phyloP scores from a whole-genome alignment of 2,797 vertebrate genomes.

The Lithobates sylvaticus region DNA sequence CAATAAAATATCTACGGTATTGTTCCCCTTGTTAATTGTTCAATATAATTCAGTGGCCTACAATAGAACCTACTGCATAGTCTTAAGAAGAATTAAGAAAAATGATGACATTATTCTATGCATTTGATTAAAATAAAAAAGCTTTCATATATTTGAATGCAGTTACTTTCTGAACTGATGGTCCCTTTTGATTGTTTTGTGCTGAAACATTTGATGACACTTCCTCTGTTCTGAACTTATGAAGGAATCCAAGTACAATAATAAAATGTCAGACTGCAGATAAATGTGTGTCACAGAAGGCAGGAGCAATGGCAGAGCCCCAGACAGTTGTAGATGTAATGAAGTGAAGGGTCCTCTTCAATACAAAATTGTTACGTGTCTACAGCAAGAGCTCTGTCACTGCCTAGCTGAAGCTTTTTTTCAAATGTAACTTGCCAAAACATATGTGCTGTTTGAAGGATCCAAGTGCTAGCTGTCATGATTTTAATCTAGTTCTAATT shows the following conservation, averaged over 20 bases:
- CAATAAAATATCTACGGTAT: no score
- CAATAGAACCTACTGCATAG: no score
- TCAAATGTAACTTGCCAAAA: neutral
- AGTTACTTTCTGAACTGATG: neutral
- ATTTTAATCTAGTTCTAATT: no score
- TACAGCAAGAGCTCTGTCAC: slow-evolving; percentile 17
- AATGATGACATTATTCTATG: no score
- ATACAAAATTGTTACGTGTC: slow-evolving; percentile 36
- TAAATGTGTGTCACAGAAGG: slow-evolving; percentile 43
- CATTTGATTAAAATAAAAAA: no score
- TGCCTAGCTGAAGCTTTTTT: slow-evolving; percentile 6
- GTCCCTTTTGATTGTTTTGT: slow-evolving; percentile 25
- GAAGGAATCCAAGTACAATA: slow-evolving; percentile 21
- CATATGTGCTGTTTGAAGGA: no score
- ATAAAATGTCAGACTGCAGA: slow-evolving; percentile 43
- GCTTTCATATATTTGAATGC: neutral
- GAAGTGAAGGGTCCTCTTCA: slow-evolving; percentile 36
- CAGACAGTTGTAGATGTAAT: slow-evolving; percentile 22
- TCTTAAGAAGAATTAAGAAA: no score
- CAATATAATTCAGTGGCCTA: no score
- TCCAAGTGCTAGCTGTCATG: no score
- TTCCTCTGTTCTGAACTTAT: slow-evolving; percentile 37
- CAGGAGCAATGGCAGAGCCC: slow-evolving; percentile 16
- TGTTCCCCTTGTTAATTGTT: no score
- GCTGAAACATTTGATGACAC: slow-evolving; percentile 38